Evolutionary conservation across 2,797 vertebrate species (phyloP).

Genomic region (Heteromormyrus szaboi): DNA sequence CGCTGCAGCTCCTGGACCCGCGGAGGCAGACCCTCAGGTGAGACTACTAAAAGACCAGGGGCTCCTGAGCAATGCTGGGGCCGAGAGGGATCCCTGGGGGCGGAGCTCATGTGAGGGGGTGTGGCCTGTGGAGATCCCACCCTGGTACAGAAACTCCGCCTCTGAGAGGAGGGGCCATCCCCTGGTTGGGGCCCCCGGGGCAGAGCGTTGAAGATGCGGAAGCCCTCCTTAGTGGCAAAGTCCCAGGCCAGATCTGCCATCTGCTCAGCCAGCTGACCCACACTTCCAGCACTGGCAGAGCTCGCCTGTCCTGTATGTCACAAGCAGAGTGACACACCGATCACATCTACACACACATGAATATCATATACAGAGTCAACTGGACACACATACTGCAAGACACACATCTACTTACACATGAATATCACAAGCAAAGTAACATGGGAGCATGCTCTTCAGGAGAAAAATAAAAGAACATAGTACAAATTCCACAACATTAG

Average conservation of each 20-base stretch:
- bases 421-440: background rate
- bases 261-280: slow-evolving; percentile 41
- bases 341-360: background rate
- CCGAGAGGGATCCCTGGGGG: background rate
- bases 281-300: slow-evolving; percentile 37
- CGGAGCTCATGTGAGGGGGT: slow-evolving; percentile 7
- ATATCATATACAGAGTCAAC: background rate
- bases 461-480: background rate
- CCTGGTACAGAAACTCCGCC: slow-evolving; percentile 29
- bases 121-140: rapidly evolving
- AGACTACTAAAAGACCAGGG: slow-evolving; percentile 26
- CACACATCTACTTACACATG: background rate
- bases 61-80: background rate
- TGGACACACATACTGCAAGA: background rate
- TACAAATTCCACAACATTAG: background rate
- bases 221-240: slow-evolving; percentile 72
- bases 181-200: slow-evolving; percentile 19
- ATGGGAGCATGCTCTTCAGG: background rate
- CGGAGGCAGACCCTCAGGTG: slow-evolving; percentile 30
- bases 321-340: background rate
- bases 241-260: slow-evolving; percentile 67
- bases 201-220: slow-evolving; percentile 63
- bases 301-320: slow-evolving; percentile 51
- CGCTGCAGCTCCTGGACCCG: slow-evolving; percentile 24
- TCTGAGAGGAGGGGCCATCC: background rate